Evolutionary conservation across 2,888 invertebrate species (phyloP).

Genomic region (Drepanosiphum platanoidis): DNA sequence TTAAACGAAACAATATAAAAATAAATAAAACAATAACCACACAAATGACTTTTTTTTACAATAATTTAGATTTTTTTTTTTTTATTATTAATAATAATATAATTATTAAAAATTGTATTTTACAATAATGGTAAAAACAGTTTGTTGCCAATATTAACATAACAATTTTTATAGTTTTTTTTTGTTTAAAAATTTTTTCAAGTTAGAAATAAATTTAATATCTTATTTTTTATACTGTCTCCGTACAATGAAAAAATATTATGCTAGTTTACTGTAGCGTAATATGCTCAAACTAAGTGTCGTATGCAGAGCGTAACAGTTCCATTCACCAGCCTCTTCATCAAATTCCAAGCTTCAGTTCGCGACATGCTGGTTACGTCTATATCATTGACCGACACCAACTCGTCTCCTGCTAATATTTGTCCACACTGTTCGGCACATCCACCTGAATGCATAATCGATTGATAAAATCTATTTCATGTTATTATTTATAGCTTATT

Average conservation of each 20-base stretch:
- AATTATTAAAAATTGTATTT: slow-evolving; percentile 21
- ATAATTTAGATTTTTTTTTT: slow-evolving; percentile 35
- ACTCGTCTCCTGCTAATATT: slow-evolving; percentile 86
- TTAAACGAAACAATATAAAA: slow-evolving; percentile 32
- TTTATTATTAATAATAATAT: too few species aligned
- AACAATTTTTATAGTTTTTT: neutral
- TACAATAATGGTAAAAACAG: slow-evolving; percentile 32
- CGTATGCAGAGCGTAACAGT: slow-evolving; percentile 75
- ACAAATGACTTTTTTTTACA: slow-evolving; percentile 15
- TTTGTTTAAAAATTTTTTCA: slow-evolving; percentile 9
- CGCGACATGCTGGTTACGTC: slow-evolving; percentile 87
- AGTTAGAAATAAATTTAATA: slow-evolving; percentile 27
- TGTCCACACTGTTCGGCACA: slow-evolving; percentile 87
- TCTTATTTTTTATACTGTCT: slow-evolving; percentile 7
- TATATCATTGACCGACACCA: slow-evolving; percentile 83
- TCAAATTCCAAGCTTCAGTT: slow-evolving; percentile 92
- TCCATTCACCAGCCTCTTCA: slow-evolving; percentile 90
- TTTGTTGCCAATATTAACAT: neutral
- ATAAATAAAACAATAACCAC: slow-evolving; percentile 14
- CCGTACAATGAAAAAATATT: neutral
- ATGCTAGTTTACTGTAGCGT: neutral
- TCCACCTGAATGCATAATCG: slow-evolving; percentile 74
- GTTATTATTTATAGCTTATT: too few species aligned
- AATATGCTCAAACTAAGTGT: slow-evolving; percentile 63
- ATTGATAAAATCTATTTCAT: too few species aligned